Base-by-base conservation (phyloP, 1,140 invertebrate species). In the Zaprionus taronus region DNA sequence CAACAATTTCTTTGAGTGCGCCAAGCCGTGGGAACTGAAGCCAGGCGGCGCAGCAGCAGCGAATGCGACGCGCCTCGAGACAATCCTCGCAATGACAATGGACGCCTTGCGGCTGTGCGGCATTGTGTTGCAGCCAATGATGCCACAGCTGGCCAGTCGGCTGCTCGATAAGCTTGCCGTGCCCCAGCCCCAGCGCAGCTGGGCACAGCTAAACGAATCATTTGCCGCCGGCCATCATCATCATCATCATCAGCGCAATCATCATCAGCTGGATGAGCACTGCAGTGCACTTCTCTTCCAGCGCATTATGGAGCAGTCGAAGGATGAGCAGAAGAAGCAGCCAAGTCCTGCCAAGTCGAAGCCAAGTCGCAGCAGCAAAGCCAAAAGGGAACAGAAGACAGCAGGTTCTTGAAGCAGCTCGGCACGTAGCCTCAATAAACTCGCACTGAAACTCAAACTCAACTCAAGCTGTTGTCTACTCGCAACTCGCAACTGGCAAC, bases 1-100 rank as follows among this genome's bases (percentile, higher is more conserved):
- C 1, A 99, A 99, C 94, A 93, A 95, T 70, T 97, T 99, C 94
- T 95, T 99, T 73, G 95, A 99, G 80, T 93, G 95, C 6, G 94
- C 96, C 66, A 95, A 96, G 92, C 98, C 98, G 0, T 99, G 99
- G 99, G 94, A 96, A 76, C 94, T 99, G 55, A 94, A 94, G 62
- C 36, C 67, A n/a, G 95, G 96, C n/a, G 74, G 34, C 28, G 24
- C 66, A 31, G 55, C 66, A 31, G 55, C 68, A 5, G 61, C 69
- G 12, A 85, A 93, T 53, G 60, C 77, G 49, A 87, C 89, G 66
- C 94, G 95, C 75, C 92, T 99, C 11, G 94, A 96, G 72, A 95
- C 95, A 20, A 94, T 98, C 17, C 94, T 99, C 64, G 96, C 97
- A 84, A 89, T 99, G 15, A 95, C 96, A 51, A 94, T 99, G 91